phyloP scores from a whole-genome alignment of 2,888 invertebrate genomes.

The Campopleginae sp. region DNA sequence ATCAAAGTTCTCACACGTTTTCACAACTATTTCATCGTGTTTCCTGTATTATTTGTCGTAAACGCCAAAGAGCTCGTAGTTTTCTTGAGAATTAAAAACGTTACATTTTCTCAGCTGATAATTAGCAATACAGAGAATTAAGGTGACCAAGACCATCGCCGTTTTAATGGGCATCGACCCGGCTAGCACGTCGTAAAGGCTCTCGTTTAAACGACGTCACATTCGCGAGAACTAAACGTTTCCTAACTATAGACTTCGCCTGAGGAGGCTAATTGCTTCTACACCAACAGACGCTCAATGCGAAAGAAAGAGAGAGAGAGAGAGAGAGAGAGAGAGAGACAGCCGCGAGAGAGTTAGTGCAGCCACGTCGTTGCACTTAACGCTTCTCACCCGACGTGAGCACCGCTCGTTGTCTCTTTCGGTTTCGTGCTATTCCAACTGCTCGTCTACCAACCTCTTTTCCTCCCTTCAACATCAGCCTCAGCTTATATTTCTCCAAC shows the following conservation, averaged over 20 bases:
- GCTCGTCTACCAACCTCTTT: conserved; percentile 22
- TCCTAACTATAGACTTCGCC: conserved; percentile 68
- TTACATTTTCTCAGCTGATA: conserved; percentile 30
- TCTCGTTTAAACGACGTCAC: conserved; percentile 54
- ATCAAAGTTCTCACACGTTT: conserved; percentile 25
- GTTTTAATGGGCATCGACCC: conserved; percentile 48
- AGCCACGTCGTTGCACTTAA: conserved; percentile 66
- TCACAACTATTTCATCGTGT: neutral
- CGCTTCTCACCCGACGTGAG: conserved; percentile 48
- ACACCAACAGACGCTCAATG: conserved; percentile 55
- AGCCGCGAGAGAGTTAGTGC: conserved; percentile 51
- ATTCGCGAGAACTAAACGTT: conserved; percentile 59
- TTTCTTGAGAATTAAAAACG: neutral
- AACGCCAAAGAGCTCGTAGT: neutral
- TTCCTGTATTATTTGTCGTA: neutral
- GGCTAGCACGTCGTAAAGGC: conserved; percentile 58
- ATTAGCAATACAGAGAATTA: conserved; percentile 13
- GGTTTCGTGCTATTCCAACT: conserved; percentile 51
- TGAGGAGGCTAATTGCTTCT: conserved; percentile 69
- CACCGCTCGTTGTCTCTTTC: conserved; percentile 29
- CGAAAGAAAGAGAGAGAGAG: conserved; percentile 5
- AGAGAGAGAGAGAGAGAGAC: conserved; percentile 8
- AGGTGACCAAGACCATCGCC: conserved; percentile 26
- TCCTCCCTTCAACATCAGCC: neutral
- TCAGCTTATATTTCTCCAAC: conserved; percentile 24